Percentiles rank a stretch among this genome's conserved stretches.
Conservation (phyloP, 2,113 vertebrate species). For the Aythya baeri region DNA sequence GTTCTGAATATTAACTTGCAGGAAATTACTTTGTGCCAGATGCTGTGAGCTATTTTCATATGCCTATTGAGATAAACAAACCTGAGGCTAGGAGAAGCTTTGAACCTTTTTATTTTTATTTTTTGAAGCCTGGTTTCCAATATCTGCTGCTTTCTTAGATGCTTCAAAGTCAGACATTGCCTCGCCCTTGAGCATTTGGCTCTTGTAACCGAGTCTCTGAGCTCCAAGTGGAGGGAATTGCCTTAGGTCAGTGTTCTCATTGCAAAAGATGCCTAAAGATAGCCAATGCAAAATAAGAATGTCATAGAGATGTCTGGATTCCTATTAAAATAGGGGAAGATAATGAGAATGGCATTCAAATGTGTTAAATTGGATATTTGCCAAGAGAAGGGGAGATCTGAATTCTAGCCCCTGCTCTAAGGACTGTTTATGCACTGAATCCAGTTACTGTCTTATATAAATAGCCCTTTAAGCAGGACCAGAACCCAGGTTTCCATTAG, state of each 20-base stretch:
- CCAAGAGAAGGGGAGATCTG: background rate
- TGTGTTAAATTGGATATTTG: background rate
- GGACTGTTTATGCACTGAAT: background rate
- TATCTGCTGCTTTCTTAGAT: background rate
- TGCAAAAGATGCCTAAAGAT: background rate
- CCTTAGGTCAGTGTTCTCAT: background rate
- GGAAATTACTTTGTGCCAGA: background rate
- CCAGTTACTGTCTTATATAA: background rate
- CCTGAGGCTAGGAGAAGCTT: background rate
- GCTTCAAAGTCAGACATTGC: background rate
- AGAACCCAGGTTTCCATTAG: background rate
- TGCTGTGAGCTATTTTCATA: background rate
- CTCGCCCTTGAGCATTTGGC: background rate
- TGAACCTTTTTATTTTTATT: background rate
- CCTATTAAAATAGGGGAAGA: background rate
- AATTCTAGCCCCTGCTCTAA: background rate
- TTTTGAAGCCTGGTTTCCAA: background rate
- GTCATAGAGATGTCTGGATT: background rate
- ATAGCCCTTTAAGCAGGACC: background rate
- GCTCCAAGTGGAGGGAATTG: background rate
- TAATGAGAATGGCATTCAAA: background rate
- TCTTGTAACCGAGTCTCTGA: background rate
- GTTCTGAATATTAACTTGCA: background rate
- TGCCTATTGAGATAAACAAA: constrained; percentile 13
- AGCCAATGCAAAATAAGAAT: background rate